These are phyloP conservation scores for Polydrusus tereticollis DNA, from an alignment of 2,888 invertebrate genomes.

Conservation along the genomic window DNA sequence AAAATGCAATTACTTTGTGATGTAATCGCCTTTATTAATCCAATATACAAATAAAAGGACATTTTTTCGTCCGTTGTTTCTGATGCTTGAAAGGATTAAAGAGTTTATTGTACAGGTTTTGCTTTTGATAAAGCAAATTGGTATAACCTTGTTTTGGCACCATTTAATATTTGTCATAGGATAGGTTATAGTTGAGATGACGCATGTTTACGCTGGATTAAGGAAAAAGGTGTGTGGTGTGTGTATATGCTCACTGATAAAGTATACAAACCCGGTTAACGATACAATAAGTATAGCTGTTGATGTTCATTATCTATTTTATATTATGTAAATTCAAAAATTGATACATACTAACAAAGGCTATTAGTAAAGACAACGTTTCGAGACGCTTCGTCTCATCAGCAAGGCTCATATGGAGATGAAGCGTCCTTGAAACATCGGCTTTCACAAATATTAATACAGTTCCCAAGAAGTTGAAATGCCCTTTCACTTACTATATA, in stretches of 20 bases:
- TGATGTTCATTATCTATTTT: neutral
- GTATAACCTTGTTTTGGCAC: constrained; percentile 14
- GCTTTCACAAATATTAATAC: too few relatives aligned
- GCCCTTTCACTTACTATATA: too few relatives aligned
- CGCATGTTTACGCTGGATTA: constrained; percentile 7
- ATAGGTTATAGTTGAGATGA: constrained; percentile 3
- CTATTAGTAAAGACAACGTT: too few relatives aligned
- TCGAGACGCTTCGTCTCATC: too few relatives aligned
- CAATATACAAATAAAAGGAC: neutral
- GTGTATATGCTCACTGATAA: neutral
- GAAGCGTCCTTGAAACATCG: too few relatives aligned
- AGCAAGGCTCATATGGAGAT: too few relatives aligned
- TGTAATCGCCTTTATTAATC: neutral
- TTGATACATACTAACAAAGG: too few relatives aligned
- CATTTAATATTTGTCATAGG: constrained; percentile 9
- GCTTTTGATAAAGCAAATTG: constrained; percentile 8
- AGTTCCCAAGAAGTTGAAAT: too few relatives aligned
- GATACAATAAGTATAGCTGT: too few relatives aligned
- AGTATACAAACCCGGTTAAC: too few relatives aligned
- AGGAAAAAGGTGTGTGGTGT: too few relatives aligned
- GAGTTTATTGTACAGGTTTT: constrained; percentile 1
- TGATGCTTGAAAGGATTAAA: neutral
- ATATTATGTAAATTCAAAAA: neutral
- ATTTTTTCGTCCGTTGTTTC: neutral
- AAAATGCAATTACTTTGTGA: constrained; percentile 4